These are phyloP conservation scores for Ooceraea biroi DNA, from an alignment of 1,140 invertebrate genomes.

Conservation along the genomic window DNA sequence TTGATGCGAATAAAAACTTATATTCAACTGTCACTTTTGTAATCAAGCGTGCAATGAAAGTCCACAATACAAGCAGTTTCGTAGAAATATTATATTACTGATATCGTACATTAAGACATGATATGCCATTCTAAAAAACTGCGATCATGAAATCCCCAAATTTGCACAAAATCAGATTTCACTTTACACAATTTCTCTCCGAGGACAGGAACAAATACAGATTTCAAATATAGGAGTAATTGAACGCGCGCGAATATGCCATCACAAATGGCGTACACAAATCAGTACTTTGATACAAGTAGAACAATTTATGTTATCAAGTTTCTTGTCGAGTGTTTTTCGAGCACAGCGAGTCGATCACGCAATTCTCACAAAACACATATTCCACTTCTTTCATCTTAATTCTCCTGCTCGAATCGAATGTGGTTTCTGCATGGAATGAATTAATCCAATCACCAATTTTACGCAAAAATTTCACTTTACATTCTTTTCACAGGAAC, in stretches of 20 bases:
- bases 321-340: neutral
- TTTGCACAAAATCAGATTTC: neutral
- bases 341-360: neutral
- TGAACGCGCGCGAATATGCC: too few relatives aligned
- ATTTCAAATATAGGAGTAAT: too few relatives aligned
- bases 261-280: too few relatives aligned
- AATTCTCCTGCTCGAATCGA: neutral
- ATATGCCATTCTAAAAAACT: too few relatives aligned
- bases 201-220: too few relatives aligned
- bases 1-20: neutral
- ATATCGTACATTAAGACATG: too few relatives aligned
- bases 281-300: too few relatives aligned
- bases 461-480: constrained; percentile 2
- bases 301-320: too few relatives aligned
- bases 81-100: too few relatives aligned
- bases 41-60: neutral
- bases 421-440: too few relatives aligned
- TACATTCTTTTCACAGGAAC: neutral
- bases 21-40: neutral
- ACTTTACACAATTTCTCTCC: neutral
- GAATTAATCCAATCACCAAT: too few relatives aligned
- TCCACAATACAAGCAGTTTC: neutral
- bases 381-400: neutral
- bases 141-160: neutral
- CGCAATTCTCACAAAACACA: neutral